These are phyloP conservation scores for Bovichtus diacanthus DNA, from an alignment of 2,797 vertebrate species.

Conservation along the genomic window DNA sequence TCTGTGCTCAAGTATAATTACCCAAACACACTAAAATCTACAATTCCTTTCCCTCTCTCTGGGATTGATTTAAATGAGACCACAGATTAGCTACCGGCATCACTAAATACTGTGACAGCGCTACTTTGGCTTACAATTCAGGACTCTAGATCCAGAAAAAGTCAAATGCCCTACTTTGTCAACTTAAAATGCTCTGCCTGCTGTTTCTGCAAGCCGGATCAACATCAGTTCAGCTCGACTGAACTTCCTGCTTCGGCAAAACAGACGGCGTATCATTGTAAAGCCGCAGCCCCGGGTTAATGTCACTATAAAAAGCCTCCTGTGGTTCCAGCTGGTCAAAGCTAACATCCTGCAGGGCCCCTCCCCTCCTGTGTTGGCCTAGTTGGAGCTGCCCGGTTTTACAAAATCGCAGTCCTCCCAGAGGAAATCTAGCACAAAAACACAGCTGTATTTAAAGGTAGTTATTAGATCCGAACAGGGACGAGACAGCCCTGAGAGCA, in stretches of 20 bases:
- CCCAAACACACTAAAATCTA: conserved; percentile 32
- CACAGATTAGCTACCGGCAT: conserved; percentile 13
- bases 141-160: conserved; percentile 20
- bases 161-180: conserved; percentile 29
- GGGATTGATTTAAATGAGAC: conserved; percentile 53
- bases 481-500: conserved; percentile 16
- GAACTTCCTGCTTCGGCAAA: conserved; percentile 31
- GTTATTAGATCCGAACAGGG: conserved; percentile 35
- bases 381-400: conserved; percentile 43
- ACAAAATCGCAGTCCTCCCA: conserved; percentile 9
- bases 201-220: background rate
- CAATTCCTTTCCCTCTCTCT: conserved; percentile 34
- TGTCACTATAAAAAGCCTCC: conserved; percentile 71
- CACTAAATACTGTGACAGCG: conserved; percentile 6
- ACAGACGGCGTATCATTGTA: conserved; percentile 30
- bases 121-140: conserved; percentile 21
- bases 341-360: conserved; percentile 63
- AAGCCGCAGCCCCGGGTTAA: conserved; percentile 48
- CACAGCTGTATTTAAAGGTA: conserved; percentile 28
- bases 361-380: conserved; percentile 33
- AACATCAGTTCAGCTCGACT: conserved; percentile 30
- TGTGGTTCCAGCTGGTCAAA: conserved; percentile 50
- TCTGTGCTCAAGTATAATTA: conserved; percentile 21
- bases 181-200: background rate
- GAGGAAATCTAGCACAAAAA: conserved; percentile 40